Evolutionary conservation across 2,113 vertebrate genomes (phyloP).

Genomic region (Microcebus ravelobensis): DNA sequence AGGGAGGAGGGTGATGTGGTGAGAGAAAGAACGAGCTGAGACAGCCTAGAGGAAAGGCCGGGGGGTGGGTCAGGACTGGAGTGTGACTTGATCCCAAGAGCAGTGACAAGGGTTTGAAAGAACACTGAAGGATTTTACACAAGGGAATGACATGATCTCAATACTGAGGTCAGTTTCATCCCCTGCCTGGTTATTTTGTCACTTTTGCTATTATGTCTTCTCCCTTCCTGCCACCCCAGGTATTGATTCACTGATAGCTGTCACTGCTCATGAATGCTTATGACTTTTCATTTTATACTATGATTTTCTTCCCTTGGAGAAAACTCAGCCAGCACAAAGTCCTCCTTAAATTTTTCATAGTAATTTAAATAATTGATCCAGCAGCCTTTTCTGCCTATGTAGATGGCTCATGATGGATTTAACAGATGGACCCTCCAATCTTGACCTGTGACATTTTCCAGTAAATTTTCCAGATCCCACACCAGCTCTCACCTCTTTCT

Average conservation of each 20-base stretch:
- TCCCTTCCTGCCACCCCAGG: not conserved
- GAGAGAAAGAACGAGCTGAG: not conserved
- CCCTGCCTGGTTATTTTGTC: not conserved
- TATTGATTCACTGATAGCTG: not conserved
- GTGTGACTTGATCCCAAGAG: not conserved
- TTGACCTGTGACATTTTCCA: constrained; percentile 33
- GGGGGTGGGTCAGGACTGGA: not conserved
- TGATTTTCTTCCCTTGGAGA: not conserved
- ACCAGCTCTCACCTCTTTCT: constrained; percentile 43
- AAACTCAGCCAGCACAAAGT: not conserved
- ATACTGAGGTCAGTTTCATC: not conserved
- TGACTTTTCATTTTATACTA: not conserved
- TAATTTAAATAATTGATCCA: not conserved
- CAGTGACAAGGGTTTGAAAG: not conserved
- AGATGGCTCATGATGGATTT: not conserved
- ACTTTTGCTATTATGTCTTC: not conserved
- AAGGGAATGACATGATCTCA: not conserved
- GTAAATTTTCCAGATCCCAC: constrained; percentile 51
- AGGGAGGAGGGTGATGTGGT: not conserved
- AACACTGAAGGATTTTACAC: not conserved
- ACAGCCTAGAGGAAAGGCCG: not conserved
- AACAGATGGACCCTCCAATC: not conserved
- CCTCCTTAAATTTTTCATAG: not conserved
- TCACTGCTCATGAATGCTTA: not conserved
- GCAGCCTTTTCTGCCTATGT: not conserved